phyloP scores from a whole-genome alignment of 2,888 invertebrate genomes.

The Eurytoma californica region DNA sequence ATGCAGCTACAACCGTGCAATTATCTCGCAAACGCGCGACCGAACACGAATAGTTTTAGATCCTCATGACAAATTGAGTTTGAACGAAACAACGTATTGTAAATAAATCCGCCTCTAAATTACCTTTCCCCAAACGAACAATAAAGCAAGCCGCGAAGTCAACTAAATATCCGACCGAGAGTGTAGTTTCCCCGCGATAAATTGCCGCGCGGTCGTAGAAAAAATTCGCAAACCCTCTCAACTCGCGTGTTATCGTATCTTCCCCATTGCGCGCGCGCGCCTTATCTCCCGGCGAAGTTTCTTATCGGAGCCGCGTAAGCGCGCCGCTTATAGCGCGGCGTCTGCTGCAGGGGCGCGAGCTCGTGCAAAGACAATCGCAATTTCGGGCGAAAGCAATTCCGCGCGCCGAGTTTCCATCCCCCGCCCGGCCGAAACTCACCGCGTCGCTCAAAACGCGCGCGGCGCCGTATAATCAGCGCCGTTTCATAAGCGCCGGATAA shows the following conservation, averaged over 20 bases:
- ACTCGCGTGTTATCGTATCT: too few species aligned
- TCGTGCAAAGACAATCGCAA: constrained; percentile 44
- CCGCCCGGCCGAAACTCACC: neutral
- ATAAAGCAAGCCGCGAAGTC: too few species aligned
- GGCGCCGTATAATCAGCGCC: neutral
- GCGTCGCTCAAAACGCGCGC: constrained; percentile 15
- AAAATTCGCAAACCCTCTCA: neutral
- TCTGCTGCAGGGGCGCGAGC: neutral
- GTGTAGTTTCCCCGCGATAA: too few species aligned
- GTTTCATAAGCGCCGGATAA: constrained; percentile 15
- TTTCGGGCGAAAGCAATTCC: constrained; percentile 26
- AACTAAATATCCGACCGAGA: too few species aligned
- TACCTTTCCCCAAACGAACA: too few species aligned
- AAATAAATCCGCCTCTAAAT: too few species aligned
- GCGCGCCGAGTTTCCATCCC: neutral
- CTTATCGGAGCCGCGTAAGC: constrained; percentile 10
- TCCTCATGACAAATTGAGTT: too few species aligned
- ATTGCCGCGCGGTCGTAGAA: neutral
- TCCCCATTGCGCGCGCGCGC: neutral
- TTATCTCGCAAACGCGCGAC: too few species aligned
- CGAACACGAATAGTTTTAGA: too few species aligned
- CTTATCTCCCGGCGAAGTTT: constrained; percentile 20
- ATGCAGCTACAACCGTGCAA: too few species aligned
- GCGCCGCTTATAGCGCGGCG: neutral
- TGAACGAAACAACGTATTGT: too few species aligned